Evolutionary conservation across 2,113 vertebrate genomes (phyloP), one percentile per base, ranked within the genome.

Genomic region (Zapornia atra): DNA sequence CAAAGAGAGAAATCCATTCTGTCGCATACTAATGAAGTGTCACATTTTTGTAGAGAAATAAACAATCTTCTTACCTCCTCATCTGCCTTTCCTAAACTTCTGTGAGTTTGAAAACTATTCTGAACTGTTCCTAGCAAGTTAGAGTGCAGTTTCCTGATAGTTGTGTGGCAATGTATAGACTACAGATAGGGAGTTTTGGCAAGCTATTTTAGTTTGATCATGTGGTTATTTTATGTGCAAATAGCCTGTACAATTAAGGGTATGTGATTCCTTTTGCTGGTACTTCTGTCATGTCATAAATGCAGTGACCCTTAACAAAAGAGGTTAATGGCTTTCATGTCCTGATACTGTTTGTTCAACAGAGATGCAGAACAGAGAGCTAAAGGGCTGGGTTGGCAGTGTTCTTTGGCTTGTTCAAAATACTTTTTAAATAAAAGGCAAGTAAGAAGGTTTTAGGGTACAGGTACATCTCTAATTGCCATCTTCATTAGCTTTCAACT

Each of bases 191-290:
- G 38, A 79, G 38, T 75, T 68, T 46, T 82, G 69, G 29, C 61
- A 75, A 61, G 31, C 28, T 42, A 14, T 69, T 96, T 97, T 91
- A 91, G 80, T 96, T 93, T 90, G 88, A 91, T 60, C 28, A 13
- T 94, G 96, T 91, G 77, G n/a, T 91, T 93, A 68, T 95, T 96
- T 97, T 96, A 92, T 66, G 88, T 97, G 93, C 86, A 96, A 95
- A 95, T 76, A 92, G 68, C 64, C 79, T 86, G 69, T 88, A 90
- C 79, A 86, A 38, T 97, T 95, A 95, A 96, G 71, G 95, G 48
- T 94, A 53, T 92, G 57, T 94, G 54, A 78, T 65, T 93, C 76
- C 97, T 96, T 94, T 87, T 95, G 76, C 79, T 94, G 65, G 65
- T 86, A 75, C 60, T 92, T 88, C 68, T 91, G 68, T 92, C 77